phyloP scores from a whole-genome alignment of 2,797 vertebrate genomes.

The Girardinus metallicus region DNA sequence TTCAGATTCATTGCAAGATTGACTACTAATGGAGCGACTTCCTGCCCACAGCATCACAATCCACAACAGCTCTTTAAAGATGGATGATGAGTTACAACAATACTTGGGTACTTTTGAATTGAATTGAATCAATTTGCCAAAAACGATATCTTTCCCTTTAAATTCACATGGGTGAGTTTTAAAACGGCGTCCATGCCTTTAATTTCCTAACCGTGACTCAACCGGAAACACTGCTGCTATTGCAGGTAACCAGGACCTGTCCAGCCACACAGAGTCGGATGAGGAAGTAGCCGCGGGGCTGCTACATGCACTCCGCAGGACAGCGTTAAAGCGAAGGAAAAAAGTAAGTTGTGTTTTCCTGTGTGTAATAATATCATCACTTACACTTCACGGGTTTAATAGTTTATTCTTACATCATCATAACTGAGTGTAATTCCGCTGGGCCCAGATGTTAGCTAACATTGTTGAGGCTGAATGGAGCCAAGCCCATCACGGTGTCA shows the following conservation, averaged over 20 bases:
- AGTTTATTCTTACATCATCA: accelerated
- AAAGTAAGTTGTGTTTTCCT: slow-evolving; percentile 46
- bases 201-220: slow-evolving; percentile 6
- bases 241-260: not conserved
- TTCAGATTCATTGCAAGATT: not conserved
- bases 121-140: not conserved
- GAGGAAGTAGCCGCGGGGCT: slow-evolving; percentile 62
- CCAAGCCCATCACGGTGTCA: slow-evolving; percentile 55
- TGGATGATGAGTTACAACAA: not conserved
- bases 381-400: not conserved
- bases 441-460: slow-evolving; percentile 28
- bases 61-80: not conserved
- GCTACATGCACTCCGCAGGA: slow-evolving; percentile 19
- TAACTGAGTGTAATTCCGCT: not conserved
- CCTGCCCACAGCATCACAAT: not conserved
- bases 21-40: not conserved
- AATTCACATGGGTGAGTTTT: not conserved
- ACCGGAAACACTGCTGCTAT: slow-evolving; percentile 39
- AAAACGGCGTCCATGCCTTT: slow-evolving; percentile 23
- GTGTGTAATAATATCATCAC: not conserved
- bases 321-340: not conserved
- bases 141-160: not conserved
- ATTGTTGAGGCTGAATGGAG: slow-evolving; percentile 13
- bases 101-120: not conserved
- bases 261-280: slow-evolving; percentile 55